Evolutionary conservation across 1,140 invertebrate genomes (phyloP), one percentile per base, ranked within the genome.

Genomic region (Neodiprion pinetum): DNA sequence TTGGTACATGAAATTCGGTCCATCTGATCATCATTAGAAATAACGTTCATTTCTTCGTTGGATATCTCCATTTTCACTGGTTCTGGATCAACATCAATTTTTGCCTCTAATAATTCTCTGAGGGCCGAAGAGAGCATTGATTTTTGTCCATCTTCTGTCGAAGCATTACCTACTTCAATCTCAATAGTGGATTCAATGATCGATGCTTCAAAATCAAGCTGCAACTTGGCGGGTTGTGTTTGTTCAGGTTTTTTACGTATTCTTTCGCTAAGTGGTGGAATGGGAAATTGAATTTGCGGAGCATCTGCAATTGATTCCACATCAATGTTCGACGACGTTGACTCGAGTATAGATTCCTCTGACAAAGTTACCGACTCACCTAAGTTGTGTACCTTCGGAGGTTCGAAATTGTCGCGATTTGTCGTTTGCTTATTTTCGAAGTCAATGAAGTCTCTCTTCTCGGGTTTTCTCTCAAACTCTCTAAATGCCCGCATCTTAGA

Each of bases 171-270:
- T 0, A 79, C 75, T 23, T 86, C 84, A 47, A 88, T 74, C 12
- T 82, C 81, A 2, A 88, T 85, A 5, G 86, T 83, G 0, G 86
- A 88, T 66, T 89, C 86, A 7, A 88, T 87, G n/a, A 87, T 87
- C 1, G 85, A 82, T 1, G 86, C 84, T 48, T 89, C 87, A 66
- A 87, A 86, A 17, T 85, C 83, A 10, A 88, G n/a, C 9, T 80
- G 81, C 0, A 82, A 83, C 71, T 83, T 86, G 7, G 78, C 17
- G 0, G 74, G 7, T 0, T 72, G 72, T 0, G 80, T 74, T 0
- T 79, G 47, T 7, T 87, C 83, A 11, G 76, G 72, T 69, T 88
- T 89, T 65, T 88, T 88, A 0, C 86, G 81, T n/a, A 89, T 89
- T 21, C 87, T 80, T 48, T 89, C 87, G 50, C 87, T 88, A 1